Percentiles rank a stretch among this genome's conserved stretches.
Evolutionary conservation across 2,888 invertebrate genomes (phyloP).

Genomic region (Cryptops parisi): DNA sequence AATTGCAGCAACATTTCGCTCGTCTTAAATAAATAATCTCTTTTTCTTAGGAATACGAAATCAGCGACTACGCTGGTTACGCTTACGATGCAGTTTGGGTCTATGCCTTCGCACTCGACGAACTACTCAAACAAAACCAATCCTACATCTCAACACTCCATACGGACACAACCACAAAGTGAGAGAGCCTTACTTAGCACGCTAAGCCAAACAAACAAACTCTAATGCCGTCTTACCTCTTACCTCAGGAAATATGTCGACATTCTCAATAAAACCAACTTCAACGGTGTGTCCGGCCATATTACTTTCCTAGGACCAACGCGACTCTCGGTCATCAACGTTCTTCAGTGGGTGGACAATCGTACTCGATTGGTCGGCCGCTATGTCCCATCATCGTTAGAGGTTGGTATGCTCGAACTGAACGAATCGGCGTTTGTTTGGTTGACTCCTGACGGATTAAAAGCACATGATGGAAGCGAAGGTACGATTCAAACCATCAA

Average conservation of each 20-base stretch:
- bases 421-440: slow-evolving; percentile 45
- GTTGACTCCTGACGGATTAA: slow-evolving; percentile 43
- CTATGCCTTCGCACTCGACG: slow-evolving; percentile 53
- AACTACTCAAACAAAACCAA: slow-evolving; percentile 45
- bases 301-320: slow-evolving; percentile 56
- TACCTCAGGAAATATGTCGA: slow-evolving; percentile 41
- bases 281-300: slow-evolving; percentile 56
- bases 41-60: slow-evolving; percentile 20
- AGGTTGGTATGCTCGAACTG: slow-evolving; percentile 35
- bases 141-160: slow-evolving; percentile 27
- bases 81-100: slow-evolving; percentile 73
- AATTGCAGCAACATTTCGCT: no score
- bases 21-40: no score
- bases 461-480: slow-evolving; percentile 49
- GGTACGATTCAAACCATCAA: no score
- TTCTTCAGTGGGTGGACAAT: slow-evolving; percentile 31
- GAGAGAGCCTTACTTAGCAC: neutral
- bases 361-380: slow-evolving; percentile 27
- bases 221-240: no score
- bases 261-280: slow-evolving; percentile 49
- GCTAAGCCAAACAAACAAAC: no score
- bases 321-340: slow-evolving; percentile 34
- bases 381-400: slow-evolving; percentile 24
- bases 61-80: slow-evolving; percentile 54
- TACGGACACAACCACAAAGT: slow-evolving; percentile 20